phyloP scores from a whole-genome alignment of 1,140 invertebrate genomes.

The Mactra quadrangularis region DNA sequence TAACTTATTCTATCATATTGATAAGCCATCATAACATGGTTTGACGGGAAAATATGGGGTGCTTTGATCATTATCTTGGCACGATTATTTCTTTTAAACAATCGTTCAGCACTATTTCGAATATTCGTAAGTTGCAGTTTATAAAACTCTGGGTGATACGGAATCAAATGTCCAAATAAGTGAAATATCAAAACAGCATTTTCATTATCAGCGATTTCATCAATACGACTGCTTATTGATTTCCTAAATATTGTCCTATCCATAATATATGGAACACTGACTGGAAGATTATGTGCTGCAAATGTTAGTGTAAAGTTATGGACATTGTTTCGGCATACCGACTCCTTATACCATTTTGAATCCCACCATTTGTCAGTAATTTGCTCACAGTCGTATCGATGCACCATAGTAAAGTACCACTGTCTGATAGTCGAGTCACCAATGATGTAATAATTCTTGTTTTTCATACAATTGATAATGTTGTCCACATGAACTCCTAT shows the following conservation, averaged over 20 bases:
- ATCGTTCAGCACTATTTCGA: not conserved
- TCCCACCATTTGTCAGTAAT: slow-evolving; percentile 6
- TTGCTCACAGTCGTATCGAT: not conserved
- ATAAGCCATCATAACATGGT: not conserved
- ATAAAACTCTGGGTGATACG: not conserved
- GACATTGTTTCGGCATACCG: not conserved
- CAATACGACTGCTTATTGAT: not conserved
- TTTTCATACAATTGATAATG: too few species aligned
- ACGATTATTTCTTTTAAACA: not conserved
- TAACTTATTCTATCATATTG: not conserved
- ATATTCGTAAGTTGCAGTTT: not conserved
- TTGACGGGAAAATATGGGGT: too few species aligned
- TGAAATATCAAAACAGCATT: too few species aligned
- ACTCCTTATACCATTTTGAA: slow-evolving; percentile 19
- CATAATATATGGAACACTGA: too few species aligned
- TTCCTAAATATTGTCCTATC: not conserved
- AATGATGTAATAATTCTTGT: not conserved
- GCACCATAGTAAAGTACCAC: not conserved
- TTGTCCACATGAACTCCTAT: too few species aligned
- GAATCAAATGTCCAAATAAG: not conserved
- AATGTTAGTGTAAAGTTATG: not conserved
- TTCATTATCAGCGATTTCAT: not conserved
- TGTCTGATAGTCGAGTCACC: slow-evolving; percentile 9
- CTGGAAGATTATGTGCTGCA: not conserved
- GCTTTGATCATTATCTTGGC: not conserved